Conservation (phyloP, 2,888 invertebrate genomes). For the Papilio gigon region DNA sequence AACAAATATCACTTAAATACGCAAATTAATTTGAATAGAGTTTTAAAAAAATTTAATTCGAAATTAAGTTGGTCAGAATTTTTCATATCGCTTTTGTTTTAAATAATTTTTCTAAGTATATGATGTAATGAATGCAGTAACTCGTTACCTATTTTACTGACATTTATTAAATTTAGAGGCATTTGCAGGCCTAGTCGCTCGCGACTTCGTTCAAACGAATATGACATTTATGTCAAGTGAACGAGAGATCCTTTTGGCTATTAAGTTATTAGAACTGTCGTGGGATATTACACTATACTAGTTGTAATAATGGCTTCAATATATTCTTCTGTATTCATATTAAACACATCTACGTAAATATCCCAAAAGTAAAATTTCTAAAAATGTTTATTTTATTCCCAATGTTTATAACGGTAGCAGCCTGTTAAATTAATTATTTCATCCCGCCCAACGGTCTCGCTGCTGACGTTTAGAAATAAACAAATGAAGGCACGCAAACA, state of each 20-base stretch:
- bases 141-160: background rate
- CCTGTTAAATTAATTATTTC: slow-evolving; percentile 35
- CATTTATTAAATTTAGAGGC: background rate
- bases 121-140: background rate
- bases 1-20: slow-evolving; percentile 22
- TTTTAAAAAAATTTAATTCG: too few relatives aligned
- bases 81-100: slow-evolving; percentile 17
- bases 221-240: too few relatives aligned
- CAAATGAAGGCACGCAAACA: slow-evolving; percentile 64
- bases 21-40: slow-evolving; percentile 15
- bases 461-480: slow-evolving; percentile 66
- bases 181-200: too few relatives aligned
- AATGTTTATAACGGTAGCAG: slow-evolving; percentile 23
- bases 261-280: too few relatives aligned
- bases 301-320: too few relatives aligned
- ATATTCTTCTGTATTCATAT: background rate
- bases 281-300: too few relatives aligned
- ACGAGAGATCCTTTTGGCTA: too few relatives aligned
- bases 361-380: background rate
- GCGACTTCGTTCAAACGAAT: too few relatives aligned
- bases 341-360: background rate
- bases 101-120: background rate
- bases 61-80: background rate
- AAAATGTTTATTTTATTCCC: slow-evolving; percentile 17
- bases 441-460: slow-evolving; percentile 48